Evolutionary conservation across 1,140 invertebrate species (phyloP).

Genomic region (Diuraphis noxia): DNA sequence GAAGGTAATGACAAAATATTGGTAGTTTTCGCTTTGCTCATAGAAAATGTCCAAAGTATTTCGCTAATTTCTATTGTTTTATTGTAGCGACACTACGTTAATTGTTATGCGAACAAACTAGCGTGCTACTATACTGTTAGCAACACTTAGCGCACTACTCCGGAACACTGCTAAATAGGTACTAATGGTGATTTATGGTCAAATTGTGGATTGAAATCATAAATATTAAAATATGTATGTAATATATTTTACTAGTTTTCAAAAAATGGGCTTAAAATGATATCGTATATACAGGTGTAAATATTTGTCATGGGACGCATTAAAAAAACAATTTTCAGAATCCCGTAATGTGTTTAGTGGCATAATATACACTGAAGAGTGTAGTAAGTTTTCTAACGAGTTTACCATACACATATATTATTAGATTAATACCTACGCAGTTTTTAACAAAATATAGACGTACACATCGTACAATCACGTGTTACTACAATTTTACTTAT

Average conservation of each 20-base stretch:
- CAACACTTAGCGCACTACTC: too few species aligned
- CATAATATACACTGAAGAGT: not conserved
- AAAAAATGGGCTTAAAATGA: not conserved
- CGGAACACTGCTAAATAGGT: too few species aligned
- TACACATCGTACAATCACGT: not conserved
- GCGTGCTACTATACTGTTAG: too few species aligned
- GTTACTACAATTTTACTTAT: not conserved
- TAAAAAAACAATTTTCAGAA: not conserved
- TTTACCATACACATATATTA: not conserved
- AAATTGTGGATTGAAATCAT: not conserved
- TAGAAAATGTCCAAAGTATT: too few species aligned
- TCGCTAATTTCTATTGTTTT: too few species aligned
- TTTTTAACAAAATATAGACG: not conserved
- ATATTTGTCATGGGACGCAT: not conserved
- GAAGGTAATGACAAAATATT: too few species aligned
- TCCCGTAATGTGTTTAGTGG: not conserved
- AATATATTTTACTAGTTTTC: not conserved
- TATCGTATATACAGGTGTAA: not conserved
- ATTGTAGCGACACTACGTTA: too few species aligned
- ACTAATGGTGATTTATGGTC: not conserved
- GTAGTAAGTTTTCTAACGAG: not conserved
- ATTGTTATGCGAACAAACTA: too few species aligned
- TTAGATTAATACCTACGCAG: not conserved
- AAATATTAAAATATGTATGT: too few species aligned
- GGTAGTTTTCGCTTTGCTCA: too few species aligned